Conservation (phyloP, 2,113 vertebrate genomes). For the Entomyzon cyanotis region DNA sequence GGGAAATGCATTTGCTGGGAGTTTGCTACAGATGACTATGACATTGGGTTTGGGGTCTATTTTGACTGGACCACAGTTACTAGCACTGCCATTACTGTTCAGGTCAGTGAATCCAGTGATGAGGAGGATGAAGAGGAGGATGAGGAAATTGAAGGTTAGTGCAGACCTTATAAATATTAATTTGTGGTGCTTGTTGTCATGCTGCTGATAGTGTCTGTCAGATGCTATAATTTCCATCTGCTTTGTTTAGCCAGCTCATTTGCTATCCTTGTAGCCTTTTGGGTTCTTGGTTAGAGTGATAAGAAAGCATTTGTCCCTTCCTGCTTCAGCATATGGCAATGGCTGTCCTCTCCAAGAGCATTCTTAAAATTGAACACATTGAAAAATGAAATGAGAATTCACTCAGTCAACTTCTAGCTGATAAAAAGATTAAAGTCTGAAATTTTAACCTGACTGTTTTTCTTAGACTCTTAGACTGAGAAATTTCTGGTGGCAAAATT, state of each 20-base stretch:
- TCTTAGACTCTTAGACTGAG: background rate
- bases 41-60: slow-evolving; percentile 97
- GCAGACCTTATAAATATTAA: background rate
- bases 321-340: background rate
- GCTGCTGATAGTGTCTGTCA: background rate
- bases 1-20: slow-evolving; percentile 96
- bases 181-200: background rate
- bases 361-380: background rate
- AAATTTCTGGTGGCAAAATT: background rate
- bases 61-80: slow-evolving; percentile 96
- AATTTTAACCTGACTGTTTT: background rate
- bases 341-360: background rate
- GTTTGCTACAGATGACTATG: slow-evolving; percentile 94
- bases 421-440: background rate
- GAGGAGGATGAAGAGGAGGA: slow-evolving; percentile 97
- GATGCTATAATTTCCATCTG: background rate
- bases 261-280: background rate
- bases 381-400: background rate
- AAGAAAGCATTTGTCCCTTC: background rate
- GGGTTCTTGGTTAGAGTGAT: background rate
- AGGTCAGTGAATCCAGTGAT: slow-evolving; percentile 97
- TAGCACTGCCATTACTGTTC: slow-evolving; percentile 91
- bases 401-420: background rate
- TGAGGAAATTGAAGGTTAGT: slow-evolving; percentile 84
- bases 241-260: background rate